Base-by-base conservation (phyloP, 2,888 invertebrate species). In the Caenorhabditis angaria region DNA sequence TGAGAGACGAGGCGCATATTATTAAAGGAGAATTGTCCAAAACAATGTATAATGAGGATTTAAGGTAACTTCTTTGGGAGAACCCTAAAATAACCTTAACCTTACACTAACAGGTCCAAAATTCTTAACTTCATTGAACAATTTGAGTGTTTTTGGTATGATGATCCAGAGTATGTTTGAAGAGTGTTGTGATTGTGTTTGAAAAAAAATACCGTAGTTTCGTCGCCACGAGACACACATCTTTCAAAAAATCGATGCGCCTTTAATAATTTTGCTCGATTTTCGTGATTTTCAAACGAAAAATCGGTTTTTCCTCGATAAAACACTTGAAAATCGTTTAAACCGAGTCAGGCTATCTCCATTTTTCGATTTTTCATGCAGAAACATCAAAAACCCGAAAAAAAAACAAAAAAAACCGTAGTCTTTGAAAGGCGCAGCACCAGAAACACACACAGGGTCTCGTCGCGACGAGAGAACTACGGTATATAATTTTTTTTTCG, bases 81-180 rank as follows among this genome's bases (percentile, higher is more conserved):
- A 27, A 27, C 41, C 56, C 47, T 12, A 55, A 35, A n/a, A n/a
- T 51, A 0, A 29, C 24, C 29, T 20, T 35, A 25, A 25, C 25
- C 56, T 1, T 8, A n/a, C 8, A 54, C 24, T n/a, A 60, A 65
- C 65, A 78, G 78, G 55, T 76, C 78, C 35, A 78, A 78, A 67
- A 78, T 78, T 53, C 74, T 78, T 56, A 78, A 78, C 76, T 78
- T 78, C 66, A 76, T 78, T 65, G 73, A 73, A 55, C 76, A 78
- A 65, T 78, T 78, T 63, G 78, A 78, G 61, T 66, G 68, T 64
- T 76, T 71, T 62, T 78, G 78, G 78, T 76, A 73, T 61, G 78
- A 78, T 73, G 76, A 78, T 51, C 61, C 66, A 35, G 71, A 76
- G 78, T 78, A 74, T 57, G 78, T 76, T 60, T 65, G 24, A 41